These are phyloP conservation scores for Spinibarbus caldwelli DNA, from an alignment of 2,797 vertebrate genomes.

Conservation along the genomic window DNA sequence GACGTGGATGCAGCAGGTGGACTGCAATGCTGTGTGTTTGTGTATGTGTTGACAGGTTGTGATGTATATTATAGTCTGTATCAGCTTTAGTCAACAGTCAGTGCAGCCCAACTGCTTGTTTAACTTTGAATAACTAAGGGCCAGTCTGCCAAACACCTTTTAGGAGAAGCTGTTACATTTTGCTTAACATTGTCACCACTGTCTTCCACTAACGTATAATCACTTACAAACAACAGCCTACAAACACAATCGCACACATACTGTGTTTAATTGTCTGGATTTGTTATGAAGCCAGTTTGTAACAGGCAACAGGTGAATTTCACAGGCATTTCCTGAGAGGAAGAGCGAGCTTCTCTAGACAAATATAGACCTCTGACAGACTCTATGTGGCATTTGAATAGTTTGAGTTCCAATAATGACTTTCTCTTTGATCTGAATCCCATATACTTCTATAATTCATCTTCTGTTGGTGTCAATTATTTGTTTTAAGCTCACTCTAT, in stretches of 20 bases:
- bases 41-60: constrained; percentile 34
- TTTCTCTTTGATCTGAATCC: constrained; percentile 36
- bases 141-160: background rate
- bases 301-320: constrained; percentile 56
- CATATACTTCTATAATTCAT: background rate
- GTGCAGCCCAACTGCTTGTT: background rate
- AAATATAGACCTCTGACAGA: constrained; percentile 42
- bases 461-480: background rate
- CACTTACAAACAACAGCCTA: background rate
- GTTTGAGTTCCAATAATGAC: constrained; percentile 18
- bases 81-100: constrained; percentile 4
- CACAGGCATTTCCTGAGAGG: constrained; percentile 48
- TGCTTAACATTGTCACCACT: background rate
- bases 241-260: background rate
- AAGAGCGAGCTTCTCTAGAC: constrained; percentile 25
- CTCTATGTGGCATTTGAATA: constrained; percentile 21
- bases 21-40: constrained; percentile 37
- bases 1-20: constrained; percentile 58
- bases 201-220: background rate
- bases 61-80: constrained; percentile 15
- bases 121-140: constrained; percentile 1
- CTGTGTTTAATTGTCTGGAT: background rate
- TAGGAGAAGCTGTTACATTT: background rate
- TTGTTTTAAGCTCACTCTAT: background rate
- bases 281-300: constrained; percentile 45